Evolutionary conservation across 2,113 vertebrate species (phyloP).

Genomic region (Dolichotis patagonum): DNA sequence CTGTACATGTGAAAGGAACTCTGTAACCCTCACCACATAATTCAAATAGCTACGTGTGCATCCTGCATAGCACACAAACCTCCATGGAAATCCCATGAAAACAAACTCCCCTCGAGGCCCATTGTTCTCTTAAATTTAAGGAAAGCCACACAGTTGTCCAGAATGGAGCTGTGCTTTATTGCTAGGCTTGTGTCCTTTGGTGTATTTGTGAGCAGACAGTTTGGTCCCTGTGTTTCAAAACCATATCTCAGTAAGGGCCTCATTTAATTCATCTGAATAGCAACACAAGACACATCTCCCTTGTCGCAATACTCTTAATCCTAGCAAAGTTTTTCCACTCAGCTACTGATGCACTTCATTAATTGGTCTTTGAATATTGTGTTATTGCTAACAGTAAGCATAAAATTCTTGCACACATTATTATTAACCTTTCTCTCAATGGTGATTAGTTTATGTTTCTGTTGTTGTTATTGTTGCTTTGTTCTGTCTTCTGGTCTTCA

Average conservation of each 20-base stretch:
- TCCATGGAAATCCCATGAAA: background rate
- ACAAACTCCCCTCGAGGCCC: background rate
- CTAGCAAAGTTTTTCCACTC: background rate
- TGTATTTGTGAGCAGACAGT: background rate
- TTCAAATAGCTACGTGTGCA: background rate
- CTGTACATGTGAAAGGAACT: background rate
- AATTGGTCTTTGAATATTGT: background rate
- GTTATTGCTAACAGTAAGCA: background rate
- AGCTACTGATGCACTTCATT: background rate
- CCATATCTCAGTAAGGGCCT: background rate
- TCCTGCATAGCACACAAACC: background rate
- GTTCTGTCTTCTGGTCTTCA: background rate
- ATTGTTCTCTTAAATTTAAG: background rate
- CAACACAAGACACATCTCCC: background rate
- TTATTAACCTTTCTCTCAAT: background rate
- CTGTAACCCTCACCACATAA: accelerated
- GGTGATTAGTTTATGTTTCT: background rate
- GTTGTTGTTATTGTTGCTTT: background rate
- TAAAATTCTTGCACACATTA: background rate
- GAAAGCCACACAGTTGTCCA: background rate
- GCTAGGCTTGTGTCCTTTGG: background rate
- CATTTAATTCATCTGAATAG: background rate
- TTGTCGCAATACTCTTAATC: background rate
- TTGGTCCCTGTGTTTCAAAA: background rate
- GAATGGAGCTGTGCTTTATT: background rate